Conservation (phyloP, 2,113 vertebrate species). For the Mohoua ochrocephala region DNA sequence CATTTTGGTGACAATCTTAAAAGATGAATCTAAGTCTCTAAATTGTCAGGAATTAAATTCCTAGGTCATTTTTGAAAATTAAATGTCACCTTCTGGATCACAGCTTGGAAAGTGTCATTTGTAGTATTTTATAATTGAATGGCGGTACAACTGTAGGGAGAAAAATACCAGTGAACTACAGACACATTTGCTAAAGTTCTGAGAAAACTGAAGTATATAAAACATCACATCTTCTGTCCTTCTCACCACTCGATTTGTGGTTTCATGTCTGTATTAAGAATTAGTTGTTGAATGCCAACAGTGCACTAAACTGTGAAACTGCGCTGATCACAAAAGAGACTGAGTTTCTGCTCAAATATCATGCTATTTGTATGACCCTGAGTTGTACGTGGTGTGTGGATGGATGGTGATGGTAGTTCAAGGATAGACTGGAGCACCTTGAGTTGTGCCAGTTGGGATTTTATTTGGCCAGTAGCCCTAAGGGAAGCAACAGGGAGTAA, state of each 20-base stretch:
- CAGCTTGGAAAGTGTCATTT: not conserved
- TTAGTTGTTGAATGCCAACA: not conserved
- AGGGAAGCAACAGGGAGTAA: not conserved
- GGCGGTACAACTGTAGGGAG: not conserved
- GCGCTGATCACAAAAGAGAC: not conserved
- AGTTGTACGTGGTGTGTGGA: not conserved
- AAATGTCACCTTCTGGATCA: not conserved
- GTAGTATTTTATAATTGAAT: not conserved
- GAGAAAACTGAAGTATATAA: not conserved
- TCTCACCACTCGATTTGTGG: not conserved
- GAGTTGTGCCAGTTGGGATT: not conserved
- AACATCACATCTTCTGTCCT: not conserved
- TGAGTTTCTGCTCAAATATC: not conserved
- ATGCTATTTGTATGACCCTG: not conserved
- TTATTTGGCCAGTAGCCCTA: not conserved
- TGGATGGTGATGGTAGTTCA: not conserved
- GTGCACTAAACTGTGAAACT: not conserved
- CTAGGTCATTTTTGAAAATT: not conserved
- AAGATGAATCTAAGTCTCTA: not conserved
- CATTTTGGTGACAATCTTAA: not conserved
- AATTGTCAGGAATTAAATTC: not conserved
- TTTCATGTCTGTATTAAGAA: not conserved
- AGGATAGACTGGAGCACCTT: not conserved
- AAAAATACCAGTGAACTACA: not conserved
- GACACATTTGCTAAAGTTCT: not conserved